Percentiles rank a stretch among this genome's conserved stretches.
phyloP scores from a whole-genome alignment of 2,113 vertebrate genomes.

The Phylloscopus trochiloides region DNA sequence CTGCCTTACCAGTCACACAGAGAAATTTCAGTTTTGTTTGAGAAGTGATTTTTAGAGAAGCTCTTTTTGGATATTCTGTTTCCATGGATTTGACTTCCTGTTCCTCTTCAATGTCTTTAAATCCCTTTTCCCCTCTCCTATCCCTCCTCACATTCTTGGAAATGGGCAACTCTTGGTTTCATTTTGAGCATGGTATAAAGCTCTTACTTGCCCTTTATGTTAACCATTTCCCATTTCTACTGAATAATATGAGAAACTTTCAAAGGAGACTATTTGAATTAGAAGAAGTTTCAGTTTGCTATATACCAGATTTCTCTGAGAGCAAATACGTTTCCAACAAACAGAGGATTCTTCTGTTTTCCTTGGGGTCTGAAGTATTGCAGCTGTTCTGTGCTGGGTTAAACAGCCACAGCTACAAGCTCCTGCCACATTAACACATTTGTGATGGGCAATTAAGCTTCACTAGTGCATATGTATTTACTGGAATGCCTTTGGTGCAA shows the following conservation, averaged over 20 bases:
- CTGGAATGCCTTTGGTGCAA: not conserved
- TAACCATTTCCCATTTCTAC: not conserved
- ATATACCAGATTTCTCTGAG: not conserved
- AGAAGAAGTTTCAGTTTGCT: not conserved
- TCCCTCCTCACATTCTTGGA: not conserved
- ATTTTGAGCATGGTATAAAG: not conserved
- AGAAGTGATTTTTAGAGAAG: not conserved
- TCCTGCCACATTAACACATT: not conserved
- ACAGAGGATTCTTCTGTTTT: not conserved
- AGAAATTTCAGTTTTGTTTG: not conserved
- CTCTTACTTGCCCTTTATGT: not conserved
- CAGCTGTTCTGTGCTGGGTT: not conserved
- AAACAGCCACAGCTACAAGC: not conserved
- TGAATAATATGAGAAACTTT: not conserved
- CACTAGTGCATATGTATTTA: not conserved
- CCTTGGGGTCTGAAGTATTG: not conserved
- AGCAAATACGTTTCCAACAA: not conserved
- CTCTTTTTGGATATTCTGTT: not conserved
- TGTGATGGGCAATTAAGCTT: conserved; percentile 23
- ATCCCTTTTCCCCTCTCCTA: not conserved
- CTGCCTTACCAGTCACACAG: not conserved
- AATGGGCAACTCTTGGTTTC: not conserved
- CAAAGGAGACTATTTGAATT: not conserved
- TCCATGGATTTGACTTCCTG: not conserved
- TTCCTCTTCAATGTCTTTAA: not conserved